These are phyloP conservation scores for Panzeria rudis DNA, from an alignment of 2,888 invertebrate genomes.

Conservation along the genomic window DNA sequence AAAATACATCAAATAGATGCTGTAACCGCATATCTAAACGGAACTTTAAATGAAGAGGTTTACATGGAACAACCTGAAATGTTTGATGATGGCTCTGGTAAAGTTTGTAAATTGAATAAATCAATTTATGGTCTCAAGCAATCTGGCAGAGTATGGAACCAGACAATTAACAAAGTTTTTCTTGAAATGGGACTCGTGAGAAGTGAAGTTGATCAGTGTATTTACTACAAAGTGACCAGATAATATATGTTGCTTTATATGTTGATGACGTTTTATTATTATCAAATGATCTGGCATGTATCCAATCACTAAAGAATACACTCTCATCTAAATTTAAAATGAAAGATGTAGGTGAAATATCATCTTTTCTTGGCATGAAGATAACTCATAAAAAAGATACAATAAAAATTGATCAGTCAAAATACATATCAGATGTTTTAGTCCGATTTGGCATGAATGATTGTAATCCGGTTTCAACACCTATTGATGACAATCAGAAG, in stretches of 20 bases:
- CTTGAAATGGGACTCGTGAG: slow-evolving; percentile 23
- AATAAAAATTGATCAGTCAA: slow-evolving; percentile 53
- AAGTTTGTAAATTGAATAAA: slow-evolving; percentile 41
- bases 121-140: slow-evolving; percentile 28
- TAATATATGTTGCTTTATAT: slow-evolving; percentile 17
- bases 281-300: neutral
- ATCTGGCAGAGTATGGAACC: slow-evolving; percentile 32
- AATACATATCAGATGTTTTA: slow-evolving; percentile 57
- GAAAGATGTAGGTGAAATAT: slow-evolving; percentile 57
- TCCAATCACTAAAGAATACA: too few species aligned
- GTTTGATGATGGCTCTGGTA: slow-evolving; percentile 27
- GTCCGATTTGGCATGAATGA: slow-evolving; percentile 53
- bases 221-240: slow-evolving; percentile 53
- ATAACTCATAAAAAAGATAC: neutral
- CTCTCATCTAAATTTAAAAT: slow-evolving; percentile 28
- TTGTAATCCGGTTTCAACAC: slow-evolving; percentile 49
- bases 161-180: slow-evolving; percentile 17
- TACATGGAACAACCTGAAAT: slow-evolving; percentile 37
- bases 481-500: slow-evolving; percentile 17
- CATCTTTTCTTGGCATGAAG: slow-evolving; percentile 54
- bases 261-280: slow-evolving; percentile 67
- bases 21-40: slow-evolving; percentile 35
- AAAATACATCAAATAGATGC: slow-evolving; percentile 32
- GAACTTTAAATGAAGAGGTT: slow-evolving; percentile 6
- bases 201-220: slow-evolving; percentile 58